Percentiles rank a stretch among this genome's conserved stretches.
Conservation (phyloP, 2,113 vertebrate species). For the Silurus glanis region DNA sequence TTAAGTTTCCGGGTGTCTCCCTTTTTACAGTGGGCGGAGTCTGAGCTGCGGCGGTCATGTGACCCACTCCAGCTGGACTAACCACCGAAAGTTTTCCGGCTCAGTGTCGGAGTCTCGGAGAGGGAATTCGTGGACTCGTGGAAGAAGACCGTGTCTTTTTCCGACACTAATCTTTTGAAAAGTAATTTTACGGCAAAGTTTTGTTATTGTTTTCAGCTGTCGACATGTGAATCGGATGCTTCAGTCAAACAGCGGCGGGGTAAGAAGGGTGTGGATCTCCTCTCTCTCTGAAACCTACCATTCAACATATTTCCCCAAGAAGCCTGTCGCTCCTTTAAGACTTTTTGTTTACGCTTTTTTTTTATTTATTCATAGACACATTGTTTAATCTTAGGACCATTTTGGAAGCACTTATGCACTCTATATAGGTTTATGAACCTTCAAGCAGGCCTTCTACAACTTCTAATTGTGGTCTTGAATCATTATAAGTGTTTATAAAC, state of each 20-base stretch:
- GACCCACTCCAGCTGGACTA: constrained; percentile 56
- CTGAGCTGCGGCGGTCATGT: constrained; percentile 62
- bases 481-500: background rate
- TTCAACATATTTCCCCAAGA: background rate
- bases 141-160: too few relatives aligned
- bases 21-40: background rate
- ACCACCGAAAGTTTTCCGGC: constrained; percentile 37
- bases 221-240: constrained; percentile 13
- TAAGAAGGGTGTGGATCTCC: constrained; percentile 32
- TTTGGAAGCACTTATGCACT: background rate
- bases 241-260: background rate
- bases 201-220: background rate
- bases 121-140: background rate
- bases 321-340: background rate
- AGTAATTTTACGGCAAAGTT: too few relatives aligned
- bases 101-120: background rate
- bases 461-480: background rate
- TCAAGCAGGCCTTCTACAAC: background rate
- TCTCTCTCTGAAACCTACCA: background rate
- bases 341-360: background rate
- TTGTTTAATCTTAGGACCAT: background rate
- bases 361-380: background rate
- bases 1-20: background rate
- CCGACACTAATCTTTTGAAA: too few relatives aligned
- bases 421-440: too few relatives aligned